phyloP scores from a whole-genome alignment of 53 echinoderm and acorn worm genomes.

The Arbacia lixula region DNA sequence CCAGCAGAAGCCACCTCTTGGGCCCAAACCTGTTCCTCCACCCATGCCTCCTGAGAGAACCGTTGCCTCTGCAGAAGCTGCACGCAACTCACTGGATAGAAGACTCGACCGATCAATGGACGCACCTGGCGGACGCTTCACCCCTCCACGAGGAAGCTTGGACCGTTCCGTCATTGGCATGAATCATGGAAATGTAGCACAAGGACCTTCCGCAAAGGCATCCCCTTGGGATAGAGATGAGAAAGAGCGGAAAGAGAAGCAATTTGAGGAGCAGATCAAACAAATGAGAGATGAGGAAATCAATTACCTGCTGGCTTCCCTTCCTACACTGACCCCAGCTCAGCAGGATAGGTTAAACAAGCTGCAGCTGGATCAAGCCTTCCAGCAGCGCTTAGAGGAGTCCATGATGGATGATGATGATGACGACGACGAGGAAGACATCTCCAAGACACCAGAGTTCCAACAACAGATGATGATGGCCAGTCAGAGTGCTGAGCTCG shows the following conservation, averaged over 20 bases:
- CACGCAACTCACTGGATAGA: constrained; percentile 20
- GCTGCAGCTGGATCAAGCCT: constrained; percentile 81
- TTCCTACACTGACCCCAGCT: constrained; percentile 62
- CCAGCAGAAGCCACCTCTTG: constrained; percentile 78
- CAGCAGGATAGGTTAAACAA: constrained; percentile 87
- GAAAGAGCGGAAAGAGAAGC: constrained; percentile 76
- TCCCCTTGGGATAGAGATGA: constrained; percentile 84
- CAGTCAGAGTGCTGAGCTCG: constrained; percentile 34
- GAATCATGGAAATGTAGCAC: constrained; percentile 1
- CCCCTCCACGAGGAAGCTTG: constrained; percentile 19
- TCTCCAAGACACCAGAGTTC: constrained; percentile 27
- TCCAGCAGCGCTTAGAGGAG: constrained; percentile 90
- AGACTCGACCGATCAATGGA: background rate
- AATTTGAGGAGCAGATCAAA: constrained; percentile 77
- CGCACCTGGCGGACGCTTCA: background rate
- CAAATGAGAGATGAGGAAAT: constrained; percentile 77
- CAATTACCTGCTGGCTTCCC: constrained; percentile 67
- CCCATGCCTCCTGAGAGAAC: constrained; percentile 76
- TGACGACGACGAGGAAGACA: constrained; percentile 60
- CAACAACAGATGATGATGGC: constrained; percentile 36
- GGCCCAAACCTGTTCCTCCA: constrained; percentile 81
- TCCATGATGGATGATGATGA: constrained; percentile 64
- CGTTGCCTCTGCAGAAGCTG: constrained; percentile 32
- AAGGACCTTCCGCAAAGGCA: constrained; percentile 19
- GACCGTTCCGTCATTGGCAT: constrained; percentile 1